These are phyloP conservation scores for Uloborus plumipes DNA, from an alignment of 2,888 invertebrate species.

Conservation along the genomic window DNA sequence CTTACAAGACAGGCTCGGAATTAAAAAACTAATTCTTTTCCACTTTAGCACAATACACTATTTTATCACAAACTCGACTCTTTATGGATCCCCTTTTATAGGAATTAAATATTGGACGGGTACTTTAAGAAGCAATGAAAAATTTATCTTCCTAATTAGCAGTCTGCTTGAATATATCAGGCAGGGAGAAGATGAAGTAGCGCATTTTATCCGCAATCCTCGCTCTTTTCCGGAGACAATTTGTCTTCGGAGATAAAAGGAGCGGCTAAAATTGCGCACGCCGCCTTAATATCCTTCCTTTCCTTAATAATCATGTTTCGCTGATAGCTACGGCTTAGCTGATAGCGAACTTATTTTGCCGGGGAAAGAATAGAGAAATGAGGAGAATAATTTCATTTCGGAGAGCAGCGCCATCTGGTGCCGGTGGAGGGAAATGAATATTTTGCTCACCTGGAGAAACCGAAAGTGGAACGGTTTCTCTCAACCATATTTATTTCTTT, in stretches of 20 bases:
- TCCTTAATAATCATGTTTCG: slow-evolving; percentile 61
- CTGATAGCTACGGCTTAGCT: slow-evolving; percentile 44
- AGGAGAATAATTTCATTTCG: slow-evolving; percentile 27
- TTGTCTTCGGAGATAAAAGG: slow-evolving; percentile 54
- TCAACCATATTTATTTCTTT: too few species aligned
- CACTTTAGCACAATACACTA: slow-evolving; percentile 13
- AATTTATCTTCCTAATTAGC: slow-evolving; percentile 63
- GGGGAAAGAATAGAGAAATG: background rate
- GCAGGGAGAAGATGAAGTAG: slow-evolving; percentile 54
- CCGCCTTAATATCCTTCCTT: slow-evolving; percentile 58
- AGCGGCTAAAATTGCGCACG: slow-evolving; percentile 38
- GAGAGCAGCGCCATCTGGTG: slow-evolving; percentile 46
- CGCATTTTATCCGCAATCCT: slow-evolving; percentile 61
- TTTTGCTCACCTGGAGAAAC: background rate
- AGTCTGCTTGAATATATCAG: slow-evolving; percentile 52
- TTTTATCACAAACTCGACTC: slow-evolving; percentile 41
- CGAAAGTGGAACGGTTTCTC: background rate
- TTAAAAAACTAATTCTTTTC: slow-evolving; percentile 7
- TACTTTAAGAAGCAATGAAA: slow-evolving; percentile 59
- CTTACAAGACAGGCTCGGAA: background rate
- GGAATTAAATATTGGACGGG: slow-evolving; percentile 63
- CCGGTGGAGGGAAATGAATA: background rate
- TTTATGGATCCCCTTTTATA: slow-evolving; percentile 51
- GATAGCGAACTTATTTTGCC: slow-evolving; percentile 32
- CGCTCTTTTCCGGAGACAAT: slow-evolving; percentile 49